Evolutionary conservation across 2,888 invertebrate species (phyloP).

Genomic region (Tribolium freemani): DNA sequence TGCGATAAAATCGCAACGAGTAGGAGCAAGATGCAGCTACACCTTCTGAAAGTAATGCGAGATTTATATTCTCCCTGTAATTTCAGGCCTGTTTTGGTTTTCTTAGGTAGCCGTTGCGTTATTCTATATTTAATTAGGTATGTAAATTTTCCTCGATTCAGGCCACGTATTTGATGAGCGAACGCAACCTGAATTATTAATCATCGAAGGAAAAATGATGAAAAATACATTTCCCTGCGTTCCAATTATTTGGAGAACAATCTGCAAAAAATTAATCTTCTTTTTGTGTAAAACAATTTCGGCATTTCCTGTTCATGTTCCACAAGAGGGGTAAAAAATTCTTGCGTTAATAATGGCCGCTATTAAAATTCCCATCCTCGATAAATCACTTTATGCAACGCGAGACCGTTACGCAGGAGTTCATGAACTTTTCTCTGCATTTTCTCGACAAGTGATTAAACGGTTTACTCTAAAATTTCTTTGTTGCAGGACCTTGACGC

Average conservation of each 20-base stretch:
- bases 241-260: neutral
- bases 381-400: neutral
- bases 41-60: slow-evolving; percentile 30
- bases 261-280: neutral
- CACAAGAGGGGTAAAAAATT: neutral
- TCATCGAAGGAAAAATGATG: neutral
- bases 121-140: slow-evolving; percentile 38
- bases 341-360: neutral
- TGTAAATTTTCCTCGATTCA: slow-evolving; percentile 29
- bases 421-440: neutral
- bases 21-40: neutral
- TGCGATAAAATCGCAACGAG: neutral
- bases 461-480: neutral
- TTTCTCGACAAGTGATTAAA: neutral
- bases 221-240: neutral
- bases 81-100: slow-evolving; percentile 13
- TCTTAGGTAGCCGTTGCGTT: slow-evolving; percentile 32
- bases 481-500: slow-evolving; percentile 23
- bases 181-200: slow-evolving; percentile 27
- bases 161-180: slow-evolving; percentile 35
- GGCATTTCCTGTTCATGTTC: neutral
- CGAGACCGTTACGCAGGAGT: neutral
- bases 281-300: neutral
- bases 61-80: slow-evolving; percentile 31
- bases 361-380: neutral